Base-by-base conservation (phyloP, 2,113 vertebrate genomes). In the Hucho hucho region DNA sequence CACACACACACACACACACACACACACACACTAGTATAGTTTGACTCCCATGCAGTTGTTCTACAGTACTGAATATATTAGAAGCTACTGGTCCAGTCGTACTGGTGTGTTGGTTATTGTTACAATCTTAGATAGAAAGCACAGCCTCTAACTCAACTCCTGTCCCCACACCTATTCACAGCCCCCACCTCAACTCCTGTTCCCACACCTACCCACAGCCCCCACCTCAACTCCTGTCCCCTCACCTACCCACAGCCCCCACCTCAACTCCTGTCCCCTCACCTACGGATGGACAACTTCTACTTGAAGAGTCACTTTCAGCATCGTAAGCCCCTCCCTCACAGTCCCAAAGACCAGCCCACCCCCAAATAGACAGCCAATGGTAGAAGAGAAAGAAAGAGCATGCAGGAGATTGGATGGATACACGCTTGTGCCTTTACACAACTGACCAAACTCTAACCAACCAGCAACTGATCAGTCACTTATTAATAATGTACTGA, bases 11-110 rank as follows among this genome's bases (percentile, higher is more conserved):
- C 69, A 70, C 75, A 72, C 68, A 70, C 73, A 73, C 58, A 69
- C 82, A 89, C 87, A 89, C 78, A 71, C 85, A 89, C 80, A 87
- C 85, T 85, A 87, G 84, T 91, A 90, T 90, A 83, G 75, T 75
- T 86, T 84, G 83, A 92, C 87, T 91, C 88, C 89, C 90, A 91
- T 90, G 90, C 89, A 88, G 84, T 87, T 86, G 83, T 80, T 90
- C 91, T 91, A 92, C 90, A 92, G 90, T 91, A 91, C 91, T 87
- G 87, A 90, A 88, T 92, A 90, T 89, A 90, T 90, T 85, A 92
- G 86, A 92, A 91, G 89, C 90, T 94, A 92, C 91, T 91, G 88
- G 88, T 82, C 87, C 92, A 89, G 89, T 84, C 86, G 72, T 89
- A 93, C 90, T 91, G 90, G 84, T 90, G 91, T 91, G 49, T 53